Percentiles rank a stretch among this genome's conserved stretches.
These are phyloP conservation scores for Netelia virgata DNA, from an alignment of 2,888 invertebrate species.

Conservation along the genomic window DNA sequence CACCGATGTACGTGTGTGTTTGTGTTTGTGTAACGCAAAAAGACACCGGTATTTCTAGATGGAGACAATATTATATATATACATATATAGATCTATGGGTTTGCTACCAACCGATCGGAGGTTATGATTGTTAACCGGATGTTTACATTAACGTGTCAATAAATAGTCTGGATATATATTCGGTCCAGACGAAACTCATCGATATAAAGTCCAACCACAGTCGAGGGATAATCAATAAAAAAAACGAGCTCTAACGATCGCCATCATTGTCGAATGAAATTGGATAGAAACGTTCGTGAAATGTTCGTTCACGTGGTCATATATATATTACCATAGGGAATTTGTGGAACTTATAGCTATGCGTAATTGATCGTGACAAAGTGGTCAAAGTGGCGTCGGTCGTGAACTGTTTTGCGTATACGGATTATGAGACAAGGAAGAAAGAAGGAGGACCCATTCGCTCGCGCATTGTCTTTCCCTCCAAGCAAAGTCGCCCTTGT, in stretches of 20 bases:
- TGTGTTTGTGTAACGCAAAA: background rate
- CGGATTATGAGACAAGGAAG: background rate
- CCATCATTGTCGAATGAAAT: constrained; percentile 37
- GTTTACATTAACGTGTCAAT: background rate
- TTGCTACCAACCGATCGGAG: background rate
- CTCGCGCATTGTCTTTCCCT: background rate
- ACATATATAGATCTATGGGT: background rate
- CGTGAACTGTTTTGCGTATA: background rate
- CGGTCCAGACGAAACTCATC: background rate
- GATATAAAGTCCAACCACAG: background rate
- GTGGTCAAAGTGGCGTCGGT: constrained; percentile 21
- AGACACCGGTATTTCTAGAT: background rate
- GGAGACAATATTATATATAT: background rate
- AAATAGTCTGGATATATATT: background rate
- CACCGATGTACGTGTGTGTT: background rate
- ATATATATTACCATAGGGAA: background rate
- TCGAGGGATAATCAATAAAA: background rate
- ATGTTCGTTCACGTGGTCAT: constrained; percentile 9
- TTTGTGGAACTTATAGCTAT: background rate
- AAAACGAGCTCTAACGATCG: constrained; percentile 24
- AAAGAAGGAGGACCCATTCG: background rate
- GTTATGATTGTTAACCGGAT: constrained; percentile 26
- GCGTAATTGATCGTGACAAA: constrained; percentile 42
- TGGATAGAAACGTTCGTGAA: constrained; percentile 17
- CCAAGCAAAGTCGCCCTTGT: background rate